Percentiles rank a stretch among this genome's conserved stretches.
phyloP scores from a whole-genome alignment of 1,140 invertebrate genomes.

The Euwallacea fornicatus region DNA sequence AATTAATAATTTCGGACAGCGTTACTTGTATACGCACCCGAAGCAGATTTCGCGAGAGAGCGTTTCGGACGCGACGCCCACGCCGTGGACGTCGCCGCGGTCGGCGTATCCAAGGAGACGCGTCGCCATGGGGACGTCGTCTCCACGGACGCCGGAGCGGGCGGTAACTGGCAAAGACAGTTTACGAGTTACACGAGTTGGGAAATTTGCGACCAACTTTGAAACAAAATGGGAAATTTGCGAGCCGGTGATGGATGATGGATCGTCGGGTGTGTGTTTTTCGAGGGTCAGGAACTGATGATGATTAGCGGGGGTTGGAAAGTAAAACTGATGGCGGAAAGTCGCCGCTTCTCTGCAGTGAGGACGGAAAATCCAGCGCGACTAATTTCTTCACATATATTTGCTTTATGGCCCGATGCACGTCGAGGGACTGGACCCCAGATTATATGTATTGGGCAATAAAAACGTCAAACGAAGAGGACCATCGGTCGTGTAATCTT shows the following conservation, averaged over 20 bases:
- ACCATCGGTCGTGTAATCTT: slow-evolving; percentile 33
- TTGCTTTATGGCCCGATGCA: slow-evolving; percentile 19
- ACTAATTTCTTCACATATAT: slow-evolving; percentile 35
- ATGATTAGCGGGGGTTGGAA: too few species aligned
- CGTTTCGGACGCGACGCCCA: slow-evolving; percentile 2
- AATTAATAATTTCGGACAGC: too few species aligned
- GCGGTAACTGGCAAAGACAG: slow-evolving; percentile 16
- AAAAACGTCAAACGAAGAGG: slow-evolving; percentile 33
- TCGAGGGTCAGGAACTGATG: background rate
- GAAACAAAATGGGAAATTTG: slow-evolving; percentile 10
- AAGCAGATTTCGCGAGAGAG: background rate
- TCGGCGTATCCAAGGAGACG: slow-evolving; percentile 15
- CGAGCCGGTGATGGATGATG: background rate
- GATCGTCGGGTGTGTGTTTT: background rate
- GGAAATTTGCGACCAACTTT: background rate
- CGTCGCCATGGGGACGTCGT: slow-evolving; percentile 8
- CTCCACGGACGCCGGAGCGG: slow-evolving; percentile 18
- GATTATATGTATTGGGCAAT: slow-evolving; percentile 22
- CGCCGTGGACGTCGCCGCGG: slow-evolving; percentile 7
- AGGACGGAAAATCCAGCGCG: slow-evolving; percentile 1
- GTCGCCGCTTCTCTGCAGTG: too few species aligned
- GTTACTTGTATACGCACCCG: too few species aligned
- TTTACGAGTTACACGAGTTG: slow-evolving; percentile 12
- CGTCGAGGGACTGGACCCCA: slow-evolving; percentile 20
- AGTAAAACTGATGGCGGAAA: too few species aligned